Percentiles rank a stretch among this genome's conserved stretches.
These are phyloP conservation scores for Hirtodrosophila confusa DNA, from an alignment of 2,888 invertebrate species.

Conservation along the genomic window DNA sequence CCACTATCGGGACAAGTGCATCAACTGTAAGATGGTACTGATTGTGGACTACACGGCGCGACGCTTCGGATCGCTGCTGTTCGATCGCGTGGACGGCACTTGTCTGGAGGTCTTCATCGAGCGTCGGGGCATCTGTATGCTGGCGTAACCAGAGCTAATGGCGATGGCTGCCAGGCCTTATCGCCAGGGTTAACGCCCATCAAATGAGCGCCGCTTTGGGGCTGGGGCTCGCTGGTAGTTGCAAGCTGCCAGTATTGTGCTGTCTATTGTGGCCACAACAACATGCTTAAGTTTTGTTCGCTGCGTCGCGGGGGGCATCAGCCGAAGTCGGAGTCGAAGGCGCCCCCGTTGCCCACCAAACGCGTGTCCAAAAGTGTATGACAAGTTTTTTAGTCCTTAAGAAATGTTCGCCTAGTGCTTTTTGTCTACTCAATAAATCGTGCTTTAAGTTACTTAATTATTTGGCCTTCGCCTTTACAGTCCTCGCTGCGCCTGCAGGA, in stretches of 20 bases:
- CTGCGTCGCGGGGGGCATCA: constrained; percentile 47
- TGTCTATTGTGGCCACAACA: constrained; percentile 18
- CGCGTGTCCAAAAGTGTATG: constrained; percentile 75
- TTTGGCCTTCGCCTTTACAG: constrained; percentile 39
- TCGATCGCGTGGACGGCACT: constrained; percentile 81
- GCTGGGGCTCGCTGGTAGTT: neutral
- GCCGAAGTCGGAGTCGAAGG: constrained; percentile 17
- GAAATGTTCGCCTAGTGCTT: constrained; percentile 31
- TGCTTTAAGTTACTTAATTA: constrained; percentile 59
- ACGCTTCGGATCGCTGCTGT: constrained; percentile 81
- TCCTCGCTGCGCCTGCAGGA: constrained; percentile 72
- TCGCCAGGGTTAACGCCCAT: constrained; percentile 63
- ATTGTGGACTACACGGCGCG: constrained; percentile 81
- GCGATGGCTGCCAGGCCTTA: constrained; percentile 34
- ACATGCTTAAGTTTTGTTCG: constrained; percentile 82
- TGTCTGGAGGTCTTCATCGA: constrained; percentile 78
- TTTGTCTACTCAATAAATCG: constrained; percentile 47
- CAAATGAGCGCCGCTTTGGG: constrained; percentile 18
- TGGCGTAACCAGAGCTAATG: constrained; percentile 49
- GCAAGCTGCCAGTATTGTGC: constrained; percentile 25
- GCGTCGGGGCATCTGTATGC: constrained; percentile 73
- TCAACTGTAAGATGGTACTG: constrained; percentile 74
- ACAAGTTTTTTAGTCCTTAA: constrained; percentile 28
- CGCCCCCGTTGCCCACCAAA: constrained; percentile 47
- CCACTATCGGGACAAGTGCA: constrained; percentile 83